A percentile compares a stretch with the other conserved stretches of the same genome.
phyloP scores from a whole-genome alignment of 2,113 vertebrate genomes.

The Fukomys damarensis region DNA sequence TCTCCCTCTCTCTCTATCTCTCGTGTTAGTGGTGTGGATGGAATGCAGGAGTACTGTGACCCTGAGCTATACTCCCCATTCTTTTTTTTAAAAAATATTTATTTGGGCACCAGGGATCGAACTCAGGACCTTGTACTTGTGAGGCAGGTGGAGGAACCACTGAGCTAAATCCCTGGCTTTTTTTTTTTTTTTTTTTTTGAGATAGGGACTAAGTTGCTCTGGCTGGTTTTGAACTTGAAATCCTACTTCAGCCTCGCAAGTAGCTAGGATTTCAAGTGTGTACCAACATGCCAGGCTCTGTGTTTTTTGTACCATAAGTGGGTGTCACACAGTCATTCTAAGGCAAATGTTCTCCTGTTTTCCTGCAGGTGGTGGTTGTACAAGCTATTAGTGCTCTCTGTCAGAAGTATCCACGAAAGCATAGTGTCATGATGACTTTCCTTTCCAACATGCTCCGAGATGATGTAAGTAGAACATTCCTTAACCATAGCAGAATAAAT shows the following conservation, averaged over 20 bases:
- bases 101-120: too few species aligned
- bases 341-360: background rate
- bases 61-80: background rate
- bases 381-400: conserved; percentile 98
- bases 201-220: background rate
- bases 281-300: background rate
- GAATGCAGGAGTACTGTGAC: background rate
- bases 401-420: conserved; percentile 99
- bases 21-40: background rate
- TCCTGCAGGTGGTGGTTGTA: conserved; percentile 96
- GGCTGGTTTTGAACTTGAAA: background rate
- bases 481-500: background rate
- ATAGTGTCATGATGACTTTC: conserved; percentile 99
- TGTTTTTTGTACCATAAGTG: conserved; percentile 79
- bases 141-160: too few species aligned
- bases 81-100: too few species aligned
- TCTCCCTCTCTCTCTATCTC: background rate
- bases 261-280: background rate
- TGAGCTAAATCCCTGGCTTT: too few species aligned
- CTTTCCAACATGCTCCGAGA: conserved; percentile 99
- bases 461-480: conserved; percentile 88
- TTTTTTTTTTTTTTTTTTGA: background rate
- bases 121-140: too few species aligned
- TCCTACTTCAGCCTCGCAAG: background rate
- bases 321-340: conserved; percentile 88